Conservation (phyloP, 2,888 invertebrate genomes). For the Siphlonurus alternatus region DNA sequence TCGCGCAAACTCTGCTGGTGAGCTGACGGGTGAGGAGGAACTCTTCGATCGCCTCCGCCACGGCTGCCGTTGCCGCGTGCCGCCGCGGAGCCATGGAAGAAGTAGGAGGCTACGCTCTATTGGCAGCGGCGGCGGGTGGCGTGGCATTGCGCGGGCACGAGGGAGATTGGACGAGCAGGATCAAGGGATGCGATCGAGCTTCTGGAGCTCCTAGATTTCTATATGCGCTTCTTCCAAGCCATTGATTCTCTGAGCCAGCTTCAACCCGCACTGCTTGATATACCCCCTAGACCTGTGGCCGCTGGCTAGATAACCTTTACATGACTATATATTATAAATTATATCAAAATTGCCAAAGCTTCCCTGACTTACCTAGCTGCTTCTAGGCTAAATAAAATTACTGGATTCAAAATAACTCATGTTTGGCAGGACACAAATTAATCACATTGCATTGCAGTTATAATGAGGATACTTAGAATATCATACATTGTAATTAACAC, state of each 20-base stretch:
- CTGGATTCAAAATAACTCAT: no score
- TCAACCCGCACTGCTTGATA: background rate
- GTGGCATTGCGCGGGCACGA: background rate
- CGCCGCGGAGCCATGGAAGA: background rate
- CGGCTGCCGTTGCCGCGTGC: background rate
- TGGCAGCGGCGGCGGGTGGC: background rate
- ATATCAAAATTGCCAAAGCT: no score
- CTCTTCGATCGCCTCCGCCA: background rate
- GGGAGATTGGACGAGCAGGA: background rate
- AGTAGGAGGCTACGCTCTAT: background rate
- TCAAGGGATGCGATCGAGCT: background rate
- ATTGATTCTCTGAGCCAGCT: background rate
- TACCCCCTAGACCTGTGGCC: background rate
- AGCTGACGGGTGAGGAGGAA: no score
- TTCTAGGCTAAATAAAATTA: no score
- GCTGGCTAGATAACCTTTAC: no score
- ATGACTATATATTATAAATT: no score
- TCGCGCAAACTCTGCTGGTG: background rate
- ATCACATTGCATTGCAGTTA: no score
- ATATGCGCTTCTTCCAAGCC: background rate
- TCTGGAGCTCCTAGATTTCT: background rate
- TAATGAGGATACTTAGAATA: no score
- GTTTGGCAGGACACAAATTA: no score
- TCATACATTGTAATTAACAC: no score
- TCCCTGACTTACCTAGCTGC: no score